Percentiles rank a stretch among this genome's conserved stretches.
Conservation (phyloP, 2,888 invertebrate genomes). For the Andrena dorsata region DNA sequence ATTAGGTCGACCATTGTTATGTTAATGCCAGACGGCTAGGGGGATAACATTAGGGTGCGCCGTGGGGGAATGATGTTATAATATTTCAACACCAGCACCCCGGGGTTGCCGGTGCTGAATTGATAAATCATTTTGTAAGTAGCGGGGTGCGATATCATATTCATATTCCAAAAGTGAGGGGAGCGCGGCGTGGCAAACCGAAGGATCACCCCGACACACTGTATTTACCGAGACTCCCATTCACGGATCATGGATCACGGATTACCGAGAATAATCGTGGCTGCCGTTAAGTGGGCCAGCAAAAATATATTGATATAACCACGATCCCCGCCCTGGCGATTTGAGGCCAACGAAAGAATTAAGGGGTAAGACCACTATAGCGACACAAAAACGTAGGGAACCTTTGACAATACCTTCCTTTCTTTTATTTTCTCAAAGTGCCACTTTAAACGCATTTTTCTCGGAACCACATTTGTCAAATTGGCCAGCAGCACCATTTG, state of each 20-base stretch:
- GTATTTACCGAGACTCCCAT: conserved; percentile 68
- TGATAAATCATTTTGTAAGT: conserved; percentile 83
- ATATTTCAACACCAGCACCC: conserved; percentile 83
- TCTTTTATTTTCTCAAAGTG: too few relatives aligned
- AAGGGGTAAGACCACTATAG: background rate
- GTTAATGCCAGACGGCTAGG: conserved; percentile 79
- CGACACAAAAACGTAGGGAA: too few relatives aligned
- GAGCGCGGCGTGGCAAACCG: conserved; percentile 41
- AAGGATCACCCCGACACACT: conserved; percentile 61
- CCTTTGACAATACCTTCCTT: too few relatives aligned
- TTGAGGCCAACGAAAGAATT: conserved; percentile 17
- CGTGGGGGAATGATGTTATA: conserved; percentile 82
- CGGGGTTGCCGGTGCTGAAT: conserved; percentile 80
- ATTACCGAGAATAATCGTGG: conserved; percentile 70
- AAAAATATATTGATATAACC: conserved; percentile 47
- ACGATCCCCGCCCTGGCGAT: conserved; percentile 59
- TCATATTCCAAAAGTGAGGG: conserved; percentile 65
- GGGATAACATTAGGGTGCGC: conserved; percentile 82
- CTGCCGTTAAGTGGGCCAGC: conserved; percentile 66
- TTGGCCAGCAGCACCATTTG: too few relatives aligned
- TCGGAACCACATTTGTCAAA: too few relatives aligned
- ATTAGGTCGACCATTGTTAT: conserved; percentile 84
- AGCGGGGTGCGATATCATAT: conserved; percentile 76
- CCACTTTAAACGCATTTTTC: too few relatives aligned
- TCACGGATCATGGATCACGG: conserved; percentile 72